Conservation (phyloP, 2,888 invertebrate genomes). For the Disparrhopalites patrizii region DNA sequence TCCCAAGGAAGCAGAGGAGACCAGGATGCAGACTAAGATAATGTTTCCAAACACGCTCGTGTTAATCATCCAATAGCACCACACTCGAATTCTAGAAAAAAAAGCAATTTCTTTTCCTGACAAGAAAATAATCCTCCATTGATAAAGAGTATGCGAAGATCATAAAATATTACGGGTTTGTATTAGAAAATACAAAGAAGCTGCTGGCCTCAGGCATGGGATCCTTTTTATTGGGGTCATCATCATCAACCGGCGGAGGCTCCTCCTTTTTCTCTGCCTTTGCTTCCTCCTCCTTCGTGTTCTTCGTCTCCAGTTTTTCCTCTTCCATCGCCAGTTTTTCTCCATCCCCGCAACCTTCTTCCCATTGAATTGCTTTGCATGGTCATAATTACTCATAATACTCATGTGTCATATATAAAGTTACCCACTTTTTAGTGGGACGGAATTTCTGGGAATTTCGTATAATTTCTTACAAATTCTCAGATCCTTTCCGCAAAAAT, state of each 20-base stretch:
- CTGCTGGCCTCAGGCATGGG: conserved; percentile 87
- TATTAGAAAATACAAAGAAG: conserved; percentile 88
- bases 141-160: no score
- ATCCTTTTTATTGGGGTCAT: conserved; percentile 68
- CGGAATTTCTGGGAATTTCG: no score
- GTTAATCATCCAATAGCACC: conserved; percentile 63
- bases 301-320: conserved; percentile 53
- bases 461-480: no score
- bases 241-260: conserved; percentile 71
- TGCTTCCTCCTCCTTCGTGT: conserved; percentile 55
- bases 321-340: conserved; percentile 47
- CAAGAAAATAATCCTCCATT: neutral
- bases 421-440: no score
- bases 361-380: neutral
- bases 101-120: conserved; percentile 34
- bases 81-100: conserved; percentile 22
- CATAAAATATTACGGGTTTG: conserved; percentile 72
- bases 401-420: no score
- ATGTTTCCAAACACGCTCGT: conserved; percentile 74
- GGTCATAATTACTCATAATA: no score
- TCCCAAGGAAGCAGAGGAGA: conserved; percentile 96
- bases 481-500: no score
- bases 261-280: neutral
- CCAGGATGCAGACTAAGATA: conserved; percentile 94
- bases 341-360: neutral